Percentiles rank a stretch among this genome's conserved stretches.
phyloP scores from a whole-genome alignment of 64 coral and sea anemone species.

The Pachyseris speciosa region DNA sequence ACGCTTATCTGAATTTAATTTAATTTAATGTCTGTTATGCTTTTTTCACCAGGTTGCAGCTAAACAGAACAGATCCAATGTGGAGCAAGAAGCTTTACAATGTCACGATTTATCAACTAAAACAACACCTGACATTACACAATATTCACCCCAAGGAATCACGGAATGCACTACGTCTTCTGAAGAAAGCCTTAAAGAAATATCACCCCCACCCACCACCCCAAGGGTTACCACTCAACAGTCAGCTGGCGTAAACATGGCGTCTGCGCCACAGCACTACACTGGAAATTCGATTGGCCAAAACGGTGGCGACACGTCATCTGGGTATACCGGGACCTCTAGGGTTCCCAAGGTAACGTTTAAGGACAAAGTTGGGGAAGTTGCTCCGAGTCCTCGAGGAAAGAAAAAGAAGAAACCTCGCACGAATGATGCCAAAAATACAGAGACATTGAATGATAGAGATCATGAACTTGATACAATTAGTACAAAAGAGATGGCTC shows the following conservation, averaged over 20 bases:
- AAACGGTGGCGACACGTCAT: background rate
- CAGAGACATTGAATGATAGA: background rate
- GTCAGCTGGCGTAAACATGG: background rate
- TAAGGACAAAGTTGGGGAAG: background rate
- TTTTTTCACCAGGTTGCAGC: slow-evolving; percentile 13
- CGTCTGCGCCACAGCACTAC: background rate
- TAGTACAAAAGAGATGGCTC: background rate
- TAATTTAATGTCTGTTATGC: background rate
- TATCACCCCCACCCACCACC: slow-evolving; percentile 10
- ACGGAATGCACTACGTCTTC: background rate
- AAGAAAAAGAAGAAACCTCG: background rate
- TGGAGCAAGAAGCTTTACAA: background rate
- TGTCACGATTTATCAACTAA: background rate
- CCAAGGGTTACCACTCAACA: slow-evolving; percentile 4
- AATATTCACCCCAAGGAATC: background rate
- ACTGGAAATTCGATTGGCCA: background rate
- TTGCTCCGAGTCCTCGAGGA: background rate
- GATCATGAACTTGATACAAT: slow-evolving; percentile 7
- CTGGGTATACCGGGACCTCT: background rate
- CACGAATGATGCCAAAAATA: background rate
- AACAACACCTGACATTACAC: background rate
- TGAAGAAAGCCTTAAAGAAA: slow-evolving; percentile 27
- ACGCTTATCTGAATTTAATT: background rate
- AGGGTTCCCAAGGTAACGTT: background rate
- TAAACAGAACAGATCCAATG: slow-evolving; percentile 1